Conservation (phyloP, 2,113 vertebrate species). For the Camarhynchus parvulus region DNA sequence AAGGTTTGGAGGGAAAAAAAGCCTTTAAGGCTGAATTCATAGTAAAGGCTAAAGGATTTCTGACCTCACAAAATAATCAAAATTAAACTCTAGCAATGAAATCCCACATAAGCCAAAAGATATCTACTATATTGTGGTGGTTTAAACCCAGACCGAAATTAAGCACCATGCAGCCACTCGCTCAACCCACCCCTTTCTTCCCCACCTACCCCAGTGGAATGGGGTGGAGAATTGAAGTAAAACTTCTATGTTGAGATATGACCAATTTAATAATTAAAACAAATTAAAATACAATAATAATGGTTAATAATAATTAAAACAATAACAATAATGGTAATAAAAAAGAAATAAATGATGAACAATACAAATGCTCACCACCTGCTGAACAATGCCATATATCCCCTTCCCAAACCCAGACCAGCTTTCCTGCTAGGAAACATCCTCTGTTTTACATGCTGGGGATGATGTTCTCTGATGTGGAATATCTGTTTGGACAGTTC, state of each 20-base stretch:
- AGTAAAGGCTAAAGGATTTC: background rate
- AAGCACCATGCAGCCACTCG: accelerated
- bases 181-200: background rate
- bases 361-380: background rate
- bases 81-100: background rate
- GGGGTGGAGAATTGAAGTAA: accelerated
- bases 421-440: background rate
- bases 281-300: background rate
- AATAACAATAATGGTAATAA: background rate
- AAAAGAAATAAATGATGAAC: background rate
- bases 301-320: background rate
- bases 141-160: background rate
- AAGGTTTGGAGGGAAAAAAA: background rate
- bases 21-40: background rate
- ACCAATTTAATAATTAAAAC: background rate
- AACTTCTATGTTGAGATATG: background rate
- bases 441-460: background rate
- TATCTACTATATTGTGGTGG: background rate
- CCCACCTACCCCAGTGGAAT: background rate
- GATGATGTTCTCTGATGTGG: background rate
- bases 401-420: background rate
- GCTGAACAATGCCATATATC: background rate
- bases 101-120: background rate
- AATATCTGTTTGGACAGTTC: background rate
- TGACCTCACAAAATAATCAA: background rate